A percentile compares a stretch with the other conserved stretches of the same genome.
Conservation (phyloP, 2,113 vertebrate species). For the Epinephelus lanceolatus region DNA sequence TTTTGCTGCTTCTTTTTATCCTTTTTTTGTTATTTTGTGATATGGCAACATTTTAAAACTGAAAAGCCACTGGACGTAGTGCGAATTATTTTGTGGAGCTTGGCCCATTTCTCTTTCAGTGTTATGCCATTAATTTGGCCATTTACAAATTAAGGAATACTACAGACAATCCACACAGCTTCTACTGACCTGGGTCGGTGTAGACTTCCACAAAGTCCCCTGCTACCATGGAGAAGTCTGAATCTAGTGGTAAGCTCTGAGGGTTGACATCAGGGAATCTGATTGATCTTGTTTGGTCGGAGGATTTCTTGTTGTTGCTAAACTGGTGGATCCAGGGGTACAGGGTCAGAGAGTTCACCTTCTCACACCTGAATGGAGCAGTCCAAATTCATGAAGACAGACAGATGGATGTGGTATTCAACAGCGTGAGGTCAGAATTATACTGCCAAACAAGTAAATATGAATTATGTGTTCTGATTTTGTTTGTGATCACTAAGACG, state of each 20-base stretch:
- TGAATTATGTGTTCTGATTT: not conserved
- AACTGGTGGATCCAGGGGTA: conserved; percentile 99
- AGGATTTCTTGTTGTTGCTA: conserved; percentile 96
- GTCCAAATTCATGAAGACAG: conserved; percentile 10
- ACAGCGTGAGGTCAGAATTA: not conserved
- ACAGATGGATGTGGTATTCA: not conserved
- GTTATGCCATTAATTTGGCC: not conserved
- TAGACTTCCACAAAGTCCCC: conserved; percentile 99
- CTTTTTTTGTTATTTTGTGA: not conserved
- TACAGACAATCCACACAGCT: not conserved
- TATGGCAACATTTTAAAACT: not conserved
- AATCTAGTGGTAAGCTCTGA: conserved; percentile 90
- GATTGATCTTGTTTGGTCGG: conserved; percentile 94
- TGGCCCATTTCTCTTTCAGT: not conserved
- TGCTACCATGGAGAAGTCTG: conserved; percentile 99
- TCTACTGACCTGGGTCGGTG: conserved; percentile 89
- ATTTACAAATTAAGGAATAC: not conserved
- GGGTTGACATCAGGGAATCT: conserved; percentile 96
- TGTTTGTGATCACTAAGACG: not conserved
- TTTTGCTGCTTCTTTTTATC: not conserved
- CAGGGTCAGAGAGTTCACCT: conserved; percentile 92
- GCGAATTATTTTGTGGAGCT: not conserved
- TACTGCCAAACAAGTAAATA: not conserved
- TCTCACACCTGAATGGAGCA: conserved; percentile 90
- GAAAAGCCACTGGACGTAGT: not conserved